Percentiles rank a stretch among this genome's conserved stretches.
Conservation (phyloP, 2,888 invertebrate genomes). For the Acronicta psi region DNA sequence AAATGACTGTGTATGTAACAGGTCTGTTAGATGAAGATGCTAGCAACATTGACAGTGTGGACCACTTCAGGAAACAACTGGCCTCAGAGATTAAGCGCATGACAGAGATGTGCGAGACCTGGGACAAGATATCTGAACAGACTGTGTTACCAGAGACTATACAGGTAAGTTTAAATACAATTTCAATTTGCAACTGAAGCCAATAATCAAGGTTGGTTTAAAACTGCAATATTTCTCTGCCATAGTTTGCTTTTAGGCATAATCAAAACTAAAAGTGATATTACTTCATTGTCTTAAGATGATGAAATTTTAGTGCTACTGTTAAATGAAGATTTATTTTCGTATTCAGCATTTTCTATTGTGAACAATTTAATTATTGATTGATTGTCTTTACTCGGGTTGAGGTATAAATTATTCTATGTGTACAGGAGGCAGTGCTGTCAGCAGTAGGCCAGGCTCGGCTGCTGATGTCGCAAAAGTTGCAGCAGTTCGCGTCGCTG, state of each 20-base stretch:
- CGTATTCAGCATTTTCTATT: background rate
- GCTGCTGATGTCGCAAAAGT: slow-evolving; percentile 93
- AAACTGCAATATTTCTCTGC: too few relatives aligned
- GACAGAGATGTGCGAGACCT: slow-evolving; percentile 84
- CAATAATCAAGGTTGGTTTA: too few relatives aligned
- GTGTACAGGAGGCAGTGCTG: slow-evolving; percentile 87
- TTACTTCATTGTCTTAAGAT: too few relatives aligned
- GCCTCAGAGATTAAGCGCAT: slow-evolving; percentile 87
- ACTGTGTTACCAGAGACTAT: slow-evolving; percentile 84
- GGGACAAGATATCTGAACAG: slow-evolving; percentile 84
- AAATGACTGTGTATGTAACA: slow-evolving; percentile 42
- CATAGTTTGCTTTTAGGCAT: too few relatives aligned
- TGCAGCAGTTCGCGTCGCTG: slow-evolving; percentile 92
- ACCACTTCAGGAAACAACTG: slow-evolving; percentile 79
- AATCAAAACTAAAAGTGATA: too few relatives aligned
- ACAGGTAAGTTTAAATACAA: slow-evolving; percentile 66
- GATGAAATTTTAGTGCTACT: too few relatives aligned
- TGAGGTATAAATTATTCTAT: background rate
- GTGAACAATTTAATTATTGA: too few relatives aligned
- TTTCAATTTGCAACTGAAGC: too few relatives aligned
- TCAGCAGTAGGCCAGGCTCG: slow-evolving; percentile 94
- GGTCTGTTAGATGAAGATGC: slow-evolving; percentile 78
- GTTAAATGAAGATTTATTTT: too few relatives aligned
- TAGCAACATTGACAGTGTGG: slow-evolving; percentile 73
- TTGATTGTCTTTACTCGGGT: too few relatives aligned